phyloP scores from a whole-genome alignment of 2,888 invertebrate genomes.

The Leptinotarsa haldemani region DNA sequence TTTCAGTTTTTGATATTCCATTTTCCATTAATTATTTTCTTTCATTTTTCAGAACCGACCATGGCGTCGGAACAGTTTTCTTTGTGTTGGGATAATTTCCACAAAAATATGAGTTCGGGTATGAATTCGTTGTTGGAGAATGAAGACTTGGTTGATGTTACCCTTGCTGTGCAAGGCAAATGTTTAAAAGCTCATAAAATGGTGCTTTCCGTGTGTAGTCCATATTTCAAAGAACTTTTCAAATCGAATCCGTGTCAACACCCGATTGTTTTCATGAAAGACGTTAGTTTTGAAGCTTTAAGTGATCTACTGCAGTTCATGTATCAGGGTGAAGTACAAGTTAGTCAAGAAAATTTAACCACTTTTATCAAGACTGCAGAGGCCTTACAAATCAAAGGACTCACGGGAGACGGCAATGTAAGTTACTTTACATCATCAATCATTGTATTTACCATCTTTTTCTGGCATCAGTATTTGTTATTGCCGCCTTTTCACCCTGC shows the following conservation, averaged over 20 bases:
- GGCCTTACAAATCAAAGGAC: constrained; percentile 64
- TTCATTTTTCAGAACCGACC: constrained; percentile 51
- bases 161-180: constrained; percentile 68
- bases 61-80: constrained; percentile 76
- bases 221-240: constrained; percentile 78
- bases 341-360: constrained; percentile 63
- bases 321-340: constrained; percentile 72
- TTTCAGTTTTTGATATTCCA: neutral
- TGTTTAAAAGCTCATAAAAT: constrained; percentile 78
- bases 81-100: constrained; percentile 80
- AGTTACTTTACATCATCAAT: constrained; percentile 44
- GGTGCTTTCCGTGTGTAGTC: constrained; percentile 77
- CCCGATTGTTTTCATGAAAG: constrained; percentile 73
- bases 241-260: constrained; percentile 75
- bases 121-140: constrained; percentile 68
- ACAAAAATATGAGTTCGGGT: constrained; percentile 76
- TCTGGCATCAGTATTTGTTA: constrained; percentile 10
- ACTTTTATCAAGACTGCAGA: constrained; percentile 66
- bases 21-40: constrained; percentile 3
- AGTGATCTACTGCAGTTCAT: constrained; percentile 71
- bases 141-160: constrained; percentile 66
- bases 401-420: constrained; percentile 63
- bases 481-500: constrained; percentile 10
- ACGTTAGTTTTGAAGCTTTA: constrained; percentile 70
- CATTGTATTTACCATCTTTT: neutral